Percentiles rank a stretch among this genome's conserved stretches.
Evolutionary conservation across 2,113 vertebrate species (phyloP).

Genomic region (Cromileptes altivelis): DNA sequence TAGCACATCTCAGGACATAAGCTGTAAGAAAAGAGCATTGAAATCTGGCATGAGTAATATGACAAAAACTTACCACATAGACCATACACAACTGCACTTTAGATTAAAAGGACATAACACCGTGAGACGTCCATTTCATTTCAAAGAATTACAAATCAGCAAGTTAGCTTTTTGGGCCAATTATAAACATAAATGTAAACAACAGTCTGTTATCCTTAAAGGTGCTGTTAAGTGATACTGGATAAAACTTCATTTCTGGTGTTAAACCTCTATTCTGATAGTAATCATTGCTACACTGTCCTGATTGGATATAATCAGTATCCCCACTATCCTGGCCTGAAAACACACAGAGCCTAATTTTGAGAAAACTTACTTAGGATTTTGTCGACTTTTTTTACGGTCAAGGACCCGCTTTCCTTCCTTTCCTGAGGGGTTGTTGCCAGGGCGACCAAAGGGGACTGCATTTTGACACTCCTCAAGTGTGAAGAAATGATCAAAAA

Average conservation of each 20-base stretch:
- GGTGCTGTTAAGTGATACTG: too few relatives aligned
- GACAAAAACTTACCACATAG: too few relatives aligned
- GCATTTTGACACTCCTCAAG: constrained; percentile 2
- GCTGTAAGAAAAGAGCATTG: background rate
- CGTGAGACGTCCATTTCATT: too few relatives aligned
- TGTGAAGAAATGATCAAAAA: background rate
- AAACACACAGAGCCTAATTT: constrained; percentile 7
- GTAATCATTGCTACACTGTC: constrained; percentile 3
- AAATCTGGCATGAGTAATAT: too few relatives aligned
- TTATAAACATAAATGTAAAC: too few relatives aligned
- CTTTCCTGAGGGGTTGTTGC: background rate
- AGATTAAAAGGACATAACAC: too few relatives aligned
- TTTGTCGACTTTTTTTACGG: background rate
- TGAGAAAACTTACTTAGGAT: constrained; percentile 1
- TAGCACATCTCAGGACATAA: constrained; percentile 7
- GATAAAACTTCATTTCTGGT: too few relatives aligned
- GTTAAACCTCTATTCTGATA: too few relatives aligned
- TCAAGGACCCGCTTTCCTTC: background rate
- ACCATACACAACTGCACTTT: too few relatives aligned
- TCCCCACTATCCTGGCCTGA: background rate
- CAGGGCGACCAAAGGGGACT: background rate
- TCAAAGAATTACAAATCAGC: too few relatives aligned
- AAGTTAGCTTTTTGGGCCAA: too few relatives aligned
- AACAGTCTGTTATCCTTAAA: too few relatives aligned
- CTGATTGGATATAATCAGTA: background rate